phyloP scores from a whole-genome alignment of 2,113 vertebrate species.

The Silurus meridionalis region DNA sequence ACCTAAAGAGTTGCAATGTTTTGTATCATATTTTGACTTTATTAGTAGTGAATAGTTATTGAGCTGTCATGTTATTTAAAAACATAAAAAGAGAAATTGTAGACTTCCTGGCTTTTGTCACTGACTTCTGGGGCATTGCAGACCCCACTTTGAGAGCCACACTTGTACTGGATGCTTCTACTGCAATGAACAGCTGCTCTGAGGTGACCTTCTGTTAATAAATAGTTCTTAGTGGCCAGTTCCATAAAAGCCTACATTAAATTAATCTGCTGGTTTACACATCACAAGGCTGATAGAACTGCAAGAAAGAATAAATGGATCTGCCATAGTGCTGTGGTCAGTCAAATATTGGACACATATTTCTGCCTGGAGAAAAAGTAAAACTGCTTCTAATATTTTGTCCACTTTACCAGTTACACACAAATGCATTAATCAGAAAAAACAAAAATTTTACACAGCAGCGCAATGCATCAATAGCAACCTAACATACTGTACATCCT shows the following conservation, averaged over 20 bases:
- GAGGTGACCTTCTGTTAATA: background rate
- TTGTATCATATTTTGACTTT: background rate
- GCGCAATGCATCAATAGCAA: background rate
- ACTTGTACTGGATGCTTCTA: background rate
- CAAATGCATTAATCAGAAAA: background rate
- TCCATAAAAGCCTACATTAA: background rate
- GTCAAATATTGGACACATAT: conserved; percentile 18
- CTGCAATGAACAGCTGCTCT: background rate
- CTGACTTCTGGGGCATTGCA: background rate
- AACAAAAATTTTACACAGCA: conserved; percentile 1
- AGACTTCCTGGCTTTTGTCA: background rate
- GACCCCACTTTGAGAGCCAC: background rate
- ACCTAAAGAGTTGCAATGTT: background rate
- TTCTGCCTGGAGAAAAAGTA: background rate
- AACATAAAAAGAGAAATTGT: background rate
- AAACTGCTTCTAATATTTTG: background rate
- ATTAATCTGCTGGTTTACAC: background rate
- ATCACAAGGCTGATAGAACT: background rate
- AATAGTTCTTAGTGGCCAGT: background rate
- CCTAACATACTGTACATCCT: background rate
- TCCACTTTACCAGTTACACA: conserved; percentile 1
- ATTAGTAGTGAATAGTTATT: background rate
- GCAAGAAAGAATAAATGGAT: conserved; percentile 11
- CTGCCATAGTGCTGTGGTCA: background rate
- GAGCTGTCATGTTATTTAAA: background rate